Conservation (phyloP, 2,888 invertebrate genomes). For the Orthosia gracilis region DNA sequence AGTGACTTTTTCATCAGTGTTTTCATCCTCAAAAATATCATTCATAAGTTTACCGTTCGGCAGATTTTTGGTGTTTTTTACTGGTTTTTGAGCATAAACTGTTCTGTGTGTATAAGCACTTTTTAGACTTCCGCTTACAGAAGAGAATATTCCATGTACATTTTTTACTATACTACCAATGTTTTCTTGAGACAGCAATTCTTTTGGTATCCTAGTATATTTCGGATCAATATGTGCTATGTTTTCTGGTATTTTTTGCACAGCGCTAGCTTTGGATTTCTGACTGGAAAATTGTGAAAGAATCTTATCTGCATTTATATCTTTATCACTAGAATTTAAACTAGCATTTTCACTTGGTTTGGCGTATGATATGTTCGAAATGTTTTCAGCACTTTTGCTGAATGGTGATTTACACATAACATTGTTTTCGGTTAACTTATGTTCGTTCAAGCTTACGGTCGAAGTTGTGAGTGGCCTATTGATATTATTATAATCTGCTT, state of each 20-base stretch:
- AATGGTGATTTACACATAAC: slow-evolving; percentile 72
- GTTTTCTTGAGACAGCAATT: slow-evolving; percentile 82
- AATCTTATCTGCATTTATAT: slow-evolving; percentile 80
- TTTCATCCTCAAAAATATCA: slow-evolving; percentile 86
- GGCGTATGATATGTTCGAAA: slow-evolving; percentile 69
- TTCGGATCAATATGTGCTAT: slow-evolving; percentile 67
- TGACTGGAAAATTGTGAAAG: slow-evolving; percentile 80
- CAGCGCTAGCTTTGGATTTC: slow-evolving; percentile 80
- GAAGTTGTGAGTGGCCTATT: slow-evolving; percentile 76
- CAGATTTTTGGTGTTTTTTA: slow-evolving; percentile 75
- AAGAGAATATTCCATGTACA: slow-evolving; percentile 89
- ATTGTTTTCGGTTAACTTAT: slow-evolving; percentile 62
- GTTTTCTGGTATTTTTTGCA: slow-evolving; percentile 81
- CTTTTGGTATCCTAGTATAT: slow-evolving; percentile 83
- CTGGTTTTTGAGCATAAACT: slow-evolving; percentile 73
- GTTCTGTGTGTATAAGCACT: slow-evolving; percentile 84
- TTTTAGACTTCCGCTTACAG: slow-evolving; percentile 87
- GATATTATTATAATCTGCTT: slow-evolving; percentile 47
- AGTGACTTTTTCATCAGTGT: slow-evolving; percentile 38
- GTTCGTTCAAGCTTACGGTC: slow-evolving; percentile 80
- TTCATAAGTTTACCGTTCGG: slow-evolving; percentile 85
- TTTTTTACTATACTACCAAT: slow-evolving; percentile 88
- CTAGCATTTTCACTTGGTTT: slow-evolving; percentile 58
- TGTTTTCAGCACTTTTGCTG: slow-evolving; percentile 85
- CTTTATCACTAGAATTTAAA: slow-evolving; percentile 71